phyloP scores from a whole-genome alignment of 2,888 invertebrate genomes.

The Drosophila borealis region DNA sequence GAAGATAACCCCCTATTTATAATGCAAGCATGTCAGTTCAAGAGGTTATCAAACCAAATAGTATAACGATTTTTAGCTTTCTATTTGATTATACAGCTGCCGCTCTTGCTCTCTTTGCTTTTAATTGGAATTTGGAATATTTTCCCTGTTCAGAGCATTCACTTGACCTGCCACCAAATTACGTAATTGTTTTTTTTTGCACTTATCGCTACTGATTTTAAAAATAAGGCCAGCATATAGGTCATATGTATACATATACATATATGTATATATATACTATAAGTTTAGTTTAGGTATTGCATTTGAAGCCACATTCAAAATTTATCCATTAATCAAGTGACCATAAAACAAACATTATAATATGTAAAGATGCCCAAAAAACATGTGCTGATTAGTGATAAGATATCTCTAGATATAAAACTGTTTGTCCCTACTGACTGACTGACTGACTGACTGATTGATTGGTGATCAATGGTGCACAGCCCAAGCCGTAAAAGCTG shows the following conservation, averaged over 20 bases:
- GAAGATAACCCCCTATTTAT: slow-evolving; percentile 3
- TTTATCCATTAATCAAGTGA: too few species aligned
- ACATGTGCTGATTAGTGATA: too few species aligned
- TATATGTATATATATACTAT: background rate
- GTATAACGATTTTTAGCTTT: background rate
- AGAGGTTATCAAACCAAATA: slow-evolving; percentile 26
- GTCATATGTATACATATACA: background rate
- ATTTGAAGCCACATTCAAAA: background rate
- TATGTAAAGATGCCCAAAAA: background rate
- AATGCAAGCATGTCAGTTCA: background rate
- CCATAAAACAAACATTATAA: too few species aligned
- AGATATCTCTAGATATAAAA: too few species aligned
- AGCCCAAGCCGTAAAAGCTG: too few species aligned
- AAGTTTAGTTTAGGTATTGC: background rate
- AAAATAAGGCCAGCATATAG: slow-evolving; percentile 35
- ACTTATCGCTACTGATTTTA: slow-evolving; percentile 36
- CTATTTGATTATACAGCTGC: background rate
- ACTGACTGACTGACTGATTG: too few species aligned
- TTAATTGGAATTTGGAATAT: background rate
- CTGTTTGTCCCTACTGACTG: too few species aligned
- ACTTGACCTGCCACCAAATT: slow-evolving; percentile 19
- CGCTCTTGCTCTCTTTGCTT: background rate
- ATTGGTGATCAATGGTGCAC: too few species aligned
- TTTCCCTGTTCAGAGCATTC: background rate
- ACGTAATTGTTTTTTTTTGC: slow-evolving; percentile 27